Conservation (phyloP, 30 jellyfish, hydroid and myxozoan species). For the Catostylus mosaicus region DNA sequence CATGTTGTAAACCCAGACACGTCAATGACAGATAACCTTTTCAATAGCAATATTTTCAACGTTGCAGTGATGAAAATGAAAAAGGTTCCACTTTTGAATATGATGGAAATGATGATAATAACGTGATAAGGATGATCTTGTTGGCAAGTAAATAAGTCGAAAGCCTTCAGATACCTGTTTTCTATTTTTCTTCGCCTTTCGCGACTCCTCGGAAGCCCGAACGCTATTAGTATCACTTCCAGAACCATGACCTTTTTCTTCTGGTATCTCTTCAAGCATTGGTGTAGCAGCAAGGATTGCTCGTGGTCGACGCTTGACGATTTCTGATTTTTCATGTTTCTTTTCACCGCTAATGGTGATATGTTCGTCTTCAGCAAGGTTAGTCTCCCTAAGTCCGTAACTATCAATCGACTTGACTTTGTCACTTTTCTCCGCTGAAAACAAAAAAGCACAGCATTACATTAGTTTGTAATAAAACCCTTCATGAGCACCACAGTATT, state of each 20-base stretch:
- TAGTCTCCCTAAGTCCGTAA: constrained; percentile 13
- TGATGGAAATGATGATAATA: background rate
- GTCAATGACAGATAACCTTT: no score
- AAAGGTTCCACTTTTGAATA: background rate
- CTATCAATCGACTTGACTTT: background rate
- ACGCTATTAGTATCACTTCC: constrained; percentile 51
- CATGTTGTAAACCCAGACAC: no score
- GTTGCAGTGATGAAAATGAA: background rate
- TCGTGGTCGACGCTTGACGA: constrained; percentile 72
- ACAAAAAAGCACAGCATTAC: no score
- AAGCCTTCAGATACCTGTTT: constrained; percentile 40
- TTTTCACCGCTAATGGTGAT: constrained; percentile 8
- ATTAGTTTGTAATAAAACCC: no score
- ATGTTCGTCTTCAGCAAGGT: constrained; percentile 27
- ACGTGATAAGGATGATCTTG: background rate
- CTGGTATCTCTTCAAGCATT: constrained; percentile 92
- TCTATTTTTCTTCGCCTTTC: constrained; percentile 33
- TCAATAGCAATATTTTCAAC: no score
- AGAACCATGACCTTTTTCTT: constrained; percentile 75
- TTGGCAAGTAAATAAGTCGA: background rate
- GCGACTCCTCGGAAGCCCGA: constrained; percentile 31
- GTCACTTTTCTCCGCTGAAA: background rate
- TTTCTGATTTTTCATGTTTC: constrained; percentile 56
- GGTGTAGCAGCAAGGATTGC: constrained; percentile 86
- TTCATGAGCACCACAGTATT: no score